A percentile compares a stretch with the other conserved stretches of the same genome.
phyloP scores from a whole-genome alignment of 2,797 vertebrate species.

The Valencia hispanica region DNA sequence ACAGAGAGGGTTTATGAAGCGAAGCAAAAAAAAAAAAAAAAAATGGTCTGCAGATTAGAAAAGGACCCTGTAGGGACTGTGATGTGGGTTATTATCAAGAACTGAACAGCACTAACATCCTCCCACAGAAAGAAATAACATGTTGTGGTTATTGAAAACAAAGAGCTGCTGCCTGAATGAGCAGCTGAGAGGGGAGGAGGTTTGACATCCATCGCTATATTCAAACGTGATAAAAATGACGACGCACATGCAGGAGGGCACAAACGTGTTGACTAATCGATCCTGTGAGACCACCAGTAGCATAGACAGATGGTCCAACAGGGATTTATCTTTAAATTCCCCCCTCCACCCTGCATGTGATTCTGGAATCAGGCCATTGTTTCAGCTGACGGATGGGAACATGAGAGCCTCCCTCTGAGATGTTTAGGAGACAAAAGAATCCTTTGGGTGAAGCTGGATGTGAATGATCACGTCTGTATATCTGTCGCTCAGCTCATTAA shows the following conservation, averaged over 20 bases:
- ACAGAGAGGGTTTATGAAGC: constrained; percentile 66
- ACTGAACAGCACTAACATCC: neutral
- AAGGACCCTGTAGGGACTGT: constrained; percentile 13
- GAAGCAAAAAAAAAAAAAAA: too few species aligned
- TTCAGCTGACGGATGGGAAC: constrained; percentile 35
- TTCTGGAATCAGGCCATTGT: constrained; percentile 64
- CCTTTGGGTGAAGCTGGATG: constrained; percentile 7
- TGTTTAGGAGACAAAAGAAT: constrained; percentile 20
- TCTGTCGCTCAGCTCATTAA: constrained; percentile 15
- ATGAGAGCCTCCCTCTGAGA: constrained; percentile 22
- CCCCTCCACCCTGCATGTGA: constrained; percentile 18
- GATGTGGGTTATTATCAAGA: constrained; percentile 8
- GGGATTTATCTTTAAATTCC: constrained; percentile 54
- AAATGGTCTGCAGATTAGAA: constrained; percentile 29
- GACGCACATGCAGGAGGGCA: constrained; percentile 1
- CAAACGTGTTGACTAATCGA: constrained; percentile 48
- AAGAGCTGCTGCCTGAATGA: neutral
- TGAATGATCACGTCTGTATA: constrained; percentile 11
- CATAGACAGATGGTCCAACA: constrained; percentile 72
- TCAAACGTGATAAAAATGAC: neutral
- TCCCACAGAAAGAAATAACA: neutral
- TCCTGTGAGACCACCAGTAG: constrained; percentile 38
- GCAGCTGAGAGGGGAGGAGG: neutral
- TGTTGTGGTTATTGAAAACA: neutral
- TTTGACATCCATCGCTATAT: neutral